Evolutionary conservation across 2,888 invertebrate species (phyloP).

Genomic region (Dorcus parallelipipedus): DNA sequence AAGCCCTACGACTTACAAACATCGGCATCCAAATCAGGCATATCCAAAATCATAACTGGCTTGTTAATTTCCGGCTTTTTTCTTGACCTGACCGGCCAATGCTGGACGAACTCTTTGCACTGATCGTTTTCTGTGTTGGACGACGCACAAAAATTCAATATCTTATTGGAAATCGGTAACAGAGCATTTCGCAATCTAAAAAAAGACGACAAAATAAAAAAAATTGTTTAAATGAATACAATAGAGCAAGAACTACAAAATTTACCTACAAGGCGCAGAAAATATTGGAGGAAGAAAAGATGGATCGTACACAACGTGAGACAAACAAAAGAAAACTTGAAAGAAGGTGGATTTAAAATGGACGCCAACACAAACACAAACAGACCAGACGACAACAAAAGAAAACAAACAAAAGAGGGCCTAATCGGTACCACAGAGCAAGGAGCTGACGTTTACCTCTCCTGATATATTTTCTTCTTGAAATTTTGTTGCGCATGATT

Average conservation of each 20-base stretch:
- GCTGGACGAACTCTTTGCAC: not conserved
- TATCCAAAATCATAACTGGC: conserved; percentile 4
- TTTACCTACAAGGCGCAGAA: no score
- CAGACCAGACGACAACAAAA: no score
- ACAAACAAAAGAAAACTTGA: no score
- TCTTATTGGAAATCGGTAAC: not conserved
- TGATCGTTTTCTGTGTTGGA: not conserved
- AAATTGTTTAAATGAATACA: no score
- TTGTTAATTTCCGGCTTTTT: conserved; percentile 4
- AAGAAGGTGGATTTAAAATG: no score
- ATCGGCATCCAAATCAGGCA: conserved; percentile 4
- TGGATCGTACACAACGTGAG: no score
- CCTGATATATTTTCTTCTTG: not conserved
- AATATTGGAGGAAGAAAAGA: no score
- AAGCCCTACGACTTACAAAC: conserved; percentile 1
- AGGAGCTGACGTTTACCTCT: not conserved
- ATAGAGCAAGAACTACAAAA: no score
- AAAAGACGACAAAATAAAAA: not conserved
- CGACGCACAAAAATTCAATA: conserved; percentile 5
- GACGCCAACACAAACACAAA: no score
- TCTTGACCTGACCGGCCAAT: conserved; percentile 3
- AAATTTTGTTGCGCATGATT: conserved; percentile 9
- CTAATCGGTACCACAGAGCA: no score
- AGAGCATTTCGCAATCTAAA: conserved; percentile 3
- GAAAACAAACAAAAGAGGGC: no score